Conservation (phyloP, 2,888 invertebrate species). For the Vesta saturnalis region DNA sequence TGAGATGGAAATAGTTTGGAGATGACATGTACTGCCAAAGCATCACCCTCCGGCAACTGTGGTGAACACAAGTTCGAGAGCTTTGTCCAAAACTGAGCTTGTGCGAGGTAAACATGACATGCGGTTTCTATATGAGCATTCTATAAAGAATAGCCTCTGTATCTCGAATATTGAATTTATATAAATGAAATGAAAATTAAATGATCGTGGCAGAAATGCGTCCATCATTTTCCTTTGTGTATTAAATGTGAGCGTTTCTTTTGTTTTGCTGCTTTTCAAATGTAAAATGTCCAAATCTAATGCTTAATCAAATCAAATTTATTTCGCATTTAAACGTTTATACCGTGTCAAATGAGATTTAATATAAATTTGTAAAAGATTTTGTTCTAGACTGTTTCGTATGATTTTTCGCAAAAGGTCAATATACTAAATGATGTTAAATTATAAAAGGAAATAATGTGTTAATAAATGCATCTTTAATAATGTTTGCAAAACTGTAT, state of each 20-base stretch:
- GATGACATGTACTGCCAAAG: conserved; percentile 45
- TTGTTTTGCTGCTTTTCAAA: neutral
- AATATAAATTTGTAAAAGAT: no score
- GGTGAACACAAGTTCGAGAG: conserved; percentile 44
- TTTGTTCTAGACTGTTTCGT: no score
- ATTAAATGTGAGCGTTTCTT: neutral
- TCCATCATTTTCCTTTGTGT: neutral
- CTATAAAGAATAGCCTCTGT: conserved; percentile 31
- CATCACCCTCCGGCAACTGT: conserved; percentile 44
- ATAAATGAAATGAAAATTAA: conserved; percentile 15
- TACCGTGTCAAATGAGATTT: neutral
- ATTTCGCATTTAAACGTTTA: neutral
- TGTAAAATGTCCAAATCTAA: neutral
- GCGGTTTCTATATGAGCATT: conserved; percentile 43
- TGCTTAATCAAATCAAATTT: neutral
- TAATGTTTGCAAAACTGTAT: no score
- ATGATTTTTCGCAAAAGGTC: no score
- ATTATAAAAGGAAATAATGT: no score
- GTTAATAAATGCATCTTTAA: no score
- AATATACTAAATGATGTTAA: no score
- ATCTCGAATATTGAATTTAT: conserved; percentile 26
- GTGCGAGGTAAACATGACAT: conserved; percentile 42
- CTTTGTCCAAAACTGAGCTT: conserved; percentile 45
- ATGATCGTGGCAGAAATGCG: conserved; percentile 6
- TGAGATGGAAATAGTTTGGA: conserved; percentile 36